Percentiles rank a stretch among this genome's conserved stretches.
These are phyloP conservation scores for Hypomecis punctinalis DNA, from an alignment of 2,888 invertebrate species.

Conservation along the genomic window DNA sequence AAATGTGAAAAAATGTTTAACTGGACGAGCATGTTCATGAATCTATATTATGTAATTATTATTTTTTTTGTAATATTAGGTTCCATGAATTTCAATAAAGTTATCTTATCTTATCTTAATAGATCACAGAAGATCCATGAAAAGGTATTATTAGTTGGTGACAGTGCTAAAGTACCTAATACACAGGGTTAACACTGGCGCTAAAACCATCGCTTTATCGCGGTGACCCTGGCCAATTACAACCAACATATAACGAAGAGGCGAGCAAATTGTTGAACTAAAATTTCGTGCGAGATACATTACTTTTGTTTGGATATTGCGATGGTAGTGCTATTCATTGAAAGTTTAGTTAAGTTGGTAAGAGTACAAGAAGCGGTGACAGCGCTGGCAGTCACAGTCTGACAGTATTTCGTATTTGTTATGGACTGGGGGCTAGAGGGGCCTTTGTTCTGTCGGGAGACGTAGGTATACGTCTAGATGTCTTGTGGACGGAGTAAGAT, in stretches of 20 bases:
- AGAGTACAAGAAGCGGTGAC: conserved; percentile 38
- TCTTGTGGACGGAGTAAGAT: not conserved
- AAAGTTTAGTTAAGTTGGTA: not conserved
- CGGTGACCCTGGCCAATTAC: conserved; percentile 31
- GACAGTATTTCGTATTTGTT: conserved; percentile 42
- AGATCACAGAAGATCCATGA: conserved; percentile 14
- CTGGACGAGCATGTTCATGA: too few species aligned
- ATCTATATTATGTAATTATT: too few species aligned
- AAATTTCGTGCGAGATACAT: not conserved
- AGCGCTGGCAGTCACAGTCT: conserved; percentile 37
- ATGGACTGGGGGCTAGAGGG: conserved; percentile 16
- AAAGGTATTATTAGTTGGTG: conserved; percentile 17
- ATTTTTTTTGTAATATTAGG: too few species aligned
- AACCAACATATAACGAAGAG: not conserved
- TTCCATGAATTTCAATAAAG: too few species aligned
- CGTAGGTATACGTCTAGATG: conserved; percentile 7
- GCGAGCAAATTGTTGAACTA: not conserved
- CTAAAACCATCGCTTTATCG: conserved; percentile 42
- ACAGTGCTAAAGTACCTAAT: conserved; percentile 25
- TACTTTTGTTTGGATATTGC: not conserved
- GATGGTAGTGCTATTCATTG: not conserved
- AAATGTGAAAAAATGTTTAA: too few species aligned
- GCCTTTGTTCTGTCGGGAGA: conserved; percentile 21
- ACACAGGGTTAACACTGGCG: conserved; percentile 30
- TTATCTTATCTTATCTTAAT: conserved; percentile 7